Base-by-base conservation (phyloP, 2,113 vertebrate species). In the Alethe castanea region DNA sequence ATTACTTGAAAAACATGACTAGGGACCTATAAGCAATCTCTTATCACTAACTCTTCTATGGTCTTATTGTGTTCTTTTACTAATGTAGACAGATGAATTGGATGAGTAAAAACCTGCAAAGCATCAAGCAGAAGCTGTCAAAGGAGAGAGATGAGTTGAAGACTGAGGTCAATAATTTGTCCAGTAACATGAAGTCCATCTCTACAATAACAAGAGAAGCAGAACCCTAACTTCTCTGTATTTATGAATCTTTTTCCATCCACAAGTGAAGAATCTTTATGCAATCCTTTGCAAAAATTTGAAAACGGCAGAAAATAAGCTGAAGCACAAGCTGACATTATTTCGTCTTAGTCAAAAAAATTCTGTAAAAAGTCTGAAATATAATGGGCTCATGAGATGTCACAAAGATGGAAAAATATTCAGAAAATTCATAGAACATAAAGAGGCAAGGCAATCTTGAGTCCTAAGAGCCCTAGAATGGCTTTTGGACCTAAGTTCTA, bases 31-130 rank as follows among this genome's bases (percentile, higher is more conserved):
- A 79, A 79, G 40, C 29, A 5, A 19, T 71, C 35, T 23, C 50
- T 28, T 52, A 42, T 36, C 26, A 83, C 12, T 25, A 28, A 38
- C 14, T 54, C 2, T 44, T 67, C 38, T 66, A 26, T 53, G 57
- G 19, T 53, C 56, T 36, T 72, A 8, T 35, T 24, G 47, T 19
- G 7, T 18, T 45, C 6, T 69, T 84, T 64, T 84, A 56, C 35
- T 76, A 3, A 22, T 59, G 22, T 31, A 67, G 17, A 50, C 3
- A 42, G 92, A 90, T 0, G 53, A 96, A 81, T 96, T 94, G 7
- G 80, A 74, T 67, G 94, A 98, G 25, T 95, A 98, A 95, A 97
- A 98, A 96, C 85, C 97, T 98, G 38, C 97, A 98, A 94, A 95
- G 95, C 5, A 82, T 98, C 52, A 98, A 98, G 59, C 96, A 98